Percentiles rank a stretch among this genome's conserved stretches.
Conservation (phyloP, 1,140 invertebrate genomes). For the Euwallacea fornicatus region DNA sequence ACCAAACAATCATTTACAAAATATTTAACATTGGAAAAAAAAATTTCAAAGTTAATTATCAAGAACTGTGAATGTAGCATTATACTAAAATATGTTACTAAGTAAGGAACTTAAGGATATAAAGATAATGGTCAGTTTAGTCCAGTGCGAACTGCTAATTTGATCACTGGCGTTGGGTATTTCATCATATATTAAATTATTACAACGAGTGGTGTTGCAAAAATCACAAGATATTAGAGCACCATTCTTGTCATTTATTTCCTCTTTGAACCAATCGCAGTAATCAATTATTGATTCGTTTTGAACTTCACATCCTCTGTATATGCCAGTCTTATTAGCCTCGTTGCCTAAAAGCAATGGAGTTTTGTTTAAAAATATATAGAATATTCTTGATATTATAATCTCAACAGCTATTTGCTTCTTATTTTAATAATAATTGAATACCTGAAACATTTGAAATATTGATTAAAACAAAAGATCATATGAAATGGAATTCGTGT, state of each 20-base stretch:
- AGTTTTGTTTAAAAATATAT: too few species aligned
- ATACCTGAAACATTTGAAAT: too few species aligned
- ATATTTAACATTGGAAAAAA: too few species aligned
- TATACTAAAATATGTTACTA: not conserved
- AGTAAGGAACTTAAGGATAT: not conserved
- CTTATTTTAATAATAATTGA: too few species aligned
- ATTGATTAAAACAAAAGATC: too few species aligned
- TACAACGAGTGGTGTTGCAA: not conserved
- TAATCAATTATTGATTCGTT: not conserved
- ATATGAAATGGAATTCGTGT: too few species aligned
- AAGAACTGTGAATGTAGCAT: not conserved
- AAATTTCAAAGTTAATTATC: too few species aligned
- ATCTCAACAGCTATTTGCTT: too few species aligned
- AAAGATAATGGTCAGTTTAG: not conserved
- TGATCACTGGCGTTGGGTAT: not conserved
- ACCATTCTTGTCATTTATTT: not conserved
- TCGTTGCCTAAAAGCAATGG: not conserved
- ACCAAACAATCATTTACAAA: too few species aligned
- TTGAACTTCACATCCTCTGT: not conserved
- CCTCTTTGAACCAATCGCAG: not conserved
- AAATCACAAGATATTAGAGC: not conserved
- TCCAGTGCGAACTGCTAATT: not conserved
- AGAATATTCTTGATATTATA: too few species aligned
- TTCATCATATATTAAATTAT: slow-evolving; percentile 1
- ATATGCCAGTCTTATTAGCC: not conserved